Conservation (phyloP, 1,140 invertebrate species). For the Aphis gossypii region DNA sequence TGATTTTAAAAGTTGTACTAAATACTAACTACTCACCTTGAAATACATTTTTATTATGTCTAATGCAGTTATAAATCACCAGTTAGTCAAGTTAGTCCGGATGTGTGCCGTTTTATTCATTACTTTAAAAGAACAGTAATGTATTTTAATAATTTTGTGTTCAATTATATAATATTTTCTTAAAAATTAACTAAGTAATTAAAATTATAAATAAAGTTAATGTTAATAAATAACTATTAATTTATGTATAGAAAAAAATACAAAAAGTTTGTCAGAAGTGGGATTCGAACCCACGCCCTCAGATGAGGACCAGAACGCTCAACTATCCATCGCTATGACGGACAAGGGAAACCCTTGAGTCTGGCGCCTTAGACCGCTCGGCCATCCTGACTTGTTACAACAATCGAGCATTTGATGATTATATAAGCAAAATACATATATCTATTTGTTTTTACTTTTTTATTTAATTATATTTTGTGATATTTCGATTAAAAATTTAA, state of each 20-base stretch:
- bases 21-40: too few species aligned
- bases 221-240: background rate
- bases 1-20: too few species aligned
- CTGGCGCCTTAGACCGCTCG: slow-evolving; percentile 72
- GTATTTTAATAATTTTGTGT: too few species aligned
- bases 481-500: background rate
- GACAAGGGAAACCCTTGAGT: slow-evolving; percentile 67
- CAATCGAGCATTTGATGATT: rapidly evolving
- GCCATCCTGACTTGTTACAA: slow-evolving; percentile 69
- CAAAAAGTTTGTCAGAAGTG: slow-evolving; percentile 80
- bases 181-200: too few species aligned
- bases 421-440: background rate
- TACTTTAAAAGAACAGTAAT: too few species aligned
- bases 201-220: too few species aligned
- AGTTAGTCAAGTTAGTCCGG: too few species aligned
- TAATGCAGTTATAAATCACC: too few species aligned
- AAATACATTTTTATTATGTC: too few species aligned
- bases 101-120: too few species aligned
- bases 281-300: slow-evolving; percentile 88
- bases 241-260: slow-evolving; percentile 58
- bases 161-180: too few species aligned
- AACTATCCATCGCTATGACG: slow-evolving; percentile 15
- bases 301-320: slow-evolving; percentile 76
- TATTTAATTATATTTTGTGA: background rate
- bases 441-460: background rate